Conservation (phyloP, 1,140 invertebrate genomes). For the Anadara kagoshimensis region DNA sequence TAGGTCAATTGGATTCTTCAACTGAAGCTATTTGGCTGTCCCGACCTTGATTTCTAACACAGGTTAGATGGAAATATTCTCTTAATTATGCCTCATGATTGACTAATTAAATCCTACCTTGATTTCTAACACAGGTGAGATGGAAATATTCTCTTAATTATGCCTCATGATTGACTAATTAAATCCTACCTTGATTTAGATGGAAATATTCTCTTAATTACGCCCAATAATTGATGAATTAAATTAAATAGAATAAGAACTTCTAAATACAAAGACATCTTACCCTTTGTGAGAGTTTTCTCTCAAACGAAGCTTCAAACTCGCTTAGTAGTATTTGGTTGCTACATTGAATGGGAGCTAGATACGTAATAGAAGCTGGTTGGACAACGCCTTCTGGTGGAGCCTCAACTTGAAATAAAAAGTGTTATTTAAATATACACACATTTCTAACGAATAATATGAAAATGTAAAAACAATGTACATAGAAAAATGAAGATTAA, state of each 20-base stretch:
- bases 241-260: neutral
- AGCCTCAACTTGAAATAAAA: slow-evolving; percentile 48
- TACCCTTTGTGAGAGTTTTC: slow-evolving; percentile 59
- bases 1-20: too few relatives aligned
- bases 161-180: neutral
- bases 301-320: slow-evolving; percentile 60
- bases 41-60: neutral
- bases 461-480: too few relatives aligned
- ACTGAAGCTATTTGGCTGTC: slow-evolving; percentile 50
- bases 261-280: neutral
- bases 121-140: neutral
- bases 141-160: neutral
- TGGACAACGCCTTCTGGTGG: slow-evolving; percentile 63
- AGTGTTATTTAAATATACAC: neutral
- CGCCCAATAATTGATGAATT: neutral
- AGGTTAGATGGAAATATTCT: neutral
- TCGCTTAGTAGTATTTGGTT: slow-evolving; percentile 54
- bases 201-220: neutral
- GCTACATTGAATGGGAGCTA: slow-evolving; percentile 56
- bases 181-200: too few relatives aligned
- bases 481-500: too few relatives aligned
- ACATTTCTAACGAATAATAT: neutral
- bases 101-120: neutral
- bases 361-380: slow-evolving; percentile 62
- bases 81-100: neutral